Evolutionary conservation across 1,140 invertebrate species (phyloP), one percentile per base, ranked within the genome.

Genomic region (Anastrepha obliqua): DNA sequence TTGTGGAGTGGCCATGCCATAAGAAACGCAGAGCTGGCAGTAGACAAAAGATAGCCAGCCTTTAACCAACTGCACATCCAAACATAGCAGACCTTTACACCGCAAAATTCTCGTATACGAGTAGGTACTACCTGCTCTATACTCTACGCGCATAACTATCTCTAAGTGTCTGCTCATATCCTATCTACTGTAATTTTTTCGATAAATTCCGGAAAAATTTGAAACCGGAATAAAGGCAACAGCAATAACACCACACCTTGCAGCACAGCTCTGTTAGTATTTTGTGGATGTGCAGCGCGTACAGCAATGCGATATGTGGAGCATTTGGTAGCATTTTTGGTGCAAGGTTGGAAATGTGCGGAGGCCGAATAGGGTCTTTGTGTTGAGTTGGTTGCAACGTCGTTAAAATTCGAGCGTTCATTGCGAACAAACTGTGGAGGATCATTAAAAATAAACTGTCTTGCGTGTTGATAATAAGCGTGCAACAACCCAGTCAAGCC

Each of bases 401-500:
- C 55, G 85, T 62, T 62, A 86, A 86, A 62, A 60, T 60, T 29
- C 20, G 55, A 60, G 42, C 58, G 85, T 60, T 86, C 58, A 86
- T 60, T 60, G 55, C 85, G 51, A 62, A 86, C 85, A 86, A 62
- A 60, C 29, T 60, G 85, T 65, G 39, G 91, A 91, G 91, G 91
- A 92, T 91, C 91, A 92, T 92, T 92, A 92, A 92, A 92, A 92
- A 92, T 92, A 92, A 92, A 92, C 91, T 92, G 91, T 92, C 91
- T 92, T 92, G 91, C 91, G 91, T 92, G 91, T 90, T 90, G 91
- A 92, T 92, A 92, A 92, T 92, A 92, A 87, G 55, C 87, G 59
- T 55, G 90, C 60, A 74, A 58, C 60, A 65, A 86, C 29, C 13
- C n/a, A 74, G 44, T 42, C 67, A 39, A 62, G 13, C 39, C 29